Conservation (phyloP, 2,888 invertebrate genomes). For the Ecdyonurus torrentis region DNA sequence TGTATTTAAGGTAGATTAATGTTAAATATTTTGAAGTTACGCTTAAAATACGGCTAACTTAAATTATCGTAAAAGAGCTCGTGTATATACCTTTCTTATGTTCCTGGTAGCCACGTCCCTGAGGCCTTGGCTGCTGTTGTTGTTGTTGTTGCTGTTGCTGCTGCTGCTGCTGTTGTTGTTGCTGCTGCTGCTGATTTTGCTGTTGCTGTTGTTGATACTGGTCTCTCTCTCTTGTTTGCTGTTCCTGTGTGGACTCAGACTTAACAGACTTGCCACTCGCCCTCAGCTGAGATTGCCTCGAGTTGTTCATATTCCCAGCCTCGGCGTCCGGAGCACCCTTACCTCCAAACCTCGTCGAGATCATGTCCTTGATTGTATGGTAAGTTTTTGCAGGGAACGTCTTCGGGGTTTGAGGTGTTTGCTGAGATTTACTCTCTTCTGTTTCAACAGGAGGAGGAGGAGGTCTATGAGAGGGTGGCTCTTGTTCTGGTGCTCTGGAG, state of each 20-base stretch:
- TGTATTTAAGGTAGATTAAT: no score
- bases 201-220: slow-evolving; percentile 13
- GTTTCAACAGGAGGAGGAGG: slow-evolving; percentile 21
- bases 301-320: slow-evolving; percentile 37
- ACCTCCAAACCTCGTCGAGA: slow-evolving; percentile 59
- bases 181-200: slow-evolving; percentile 23
- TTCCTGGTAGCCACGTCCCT: neutral
- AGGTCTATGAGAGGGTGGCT: slow-evolving; percentile 25
- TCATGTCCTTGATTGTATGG: slow-evolving; percentile 67
- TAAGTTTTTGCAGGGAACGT: slow-evolving; percentile 58
- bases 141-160: slow-evolving; percentile 14
- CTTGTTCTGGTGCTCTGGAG: neutral
- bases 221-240: slow-evolving; percentile 16
- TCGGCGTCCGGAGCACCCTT: slow-evolving; percentile 34
- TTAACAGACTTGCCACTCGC: slow-evolving; percentile 5
- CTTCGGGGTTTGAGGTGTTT: slow-evolving; percentile 36
- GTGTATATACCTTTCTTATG: neutral
- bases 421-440: slow-evolving; percentile 42
- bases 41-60: no score
- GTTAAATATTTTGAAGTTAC: no score
- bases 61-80: neutral
- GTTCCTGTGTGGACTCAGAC: slow-evolving; percentile 13
- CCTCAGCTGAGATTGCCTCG: slow-evolving; percentile 35
- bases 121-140: slow-evolving; percentile 14
- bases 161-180: slow-evolving; percentile 19